Conservation (phyloP, 2,797 vertebrate species). For the Tauraco hartlaubi region DNA sequence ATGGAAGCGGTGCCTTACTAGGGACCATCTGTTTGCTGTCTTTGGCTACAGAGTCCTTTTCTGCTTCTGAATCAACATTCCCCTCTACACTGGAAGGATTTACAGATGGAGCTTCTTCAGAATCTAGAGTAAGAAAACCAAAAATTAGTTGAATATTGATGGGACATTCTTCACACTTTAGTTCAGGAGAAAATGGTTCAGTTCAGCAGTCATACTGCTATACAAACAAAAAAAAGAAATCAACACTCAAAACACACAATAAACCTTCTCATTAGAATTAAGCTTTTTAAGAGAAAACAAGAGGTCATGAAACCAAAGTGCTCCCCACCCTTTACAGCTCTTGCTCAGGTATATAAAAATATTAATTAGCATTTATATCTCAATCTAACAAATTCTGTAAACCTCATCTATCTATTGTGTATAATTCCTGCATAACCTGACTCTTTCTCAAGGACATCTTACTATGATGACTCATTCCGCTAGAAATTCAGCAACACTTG, state of each 20-base stretch:
- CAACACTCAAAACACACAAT: background rate
- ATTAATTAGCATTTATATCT: background rate
- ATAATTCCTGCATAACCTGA: background rate
- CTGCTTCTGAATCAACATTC: constrained; percentile 93
- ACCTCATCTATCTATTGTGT: background rate
- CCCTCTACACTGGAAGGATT: constrained; percentile 96
- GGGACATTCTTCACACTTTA: background rate
- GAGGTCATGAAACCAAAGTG: background rate
- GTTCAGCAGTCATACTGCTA: background rate
- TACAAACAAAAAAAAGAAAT: background rate
- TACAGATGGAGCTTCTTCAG: constrained; percentile 93
- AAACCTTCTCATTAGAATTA: background rate
- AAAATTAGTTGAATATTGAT: background rate
- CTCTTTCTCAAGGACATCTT: background rate
- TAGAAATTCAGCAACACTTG: background rate
- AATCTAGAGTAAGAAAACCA: constrained; percentile 84
- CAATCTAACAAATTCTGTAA: background rate
- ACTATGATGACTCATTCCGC: background rate
- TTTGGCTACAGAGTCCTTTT: constrained; percentile 88
- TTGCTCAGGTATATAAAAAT: background rate
- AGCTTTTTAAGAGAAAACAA: background rate
- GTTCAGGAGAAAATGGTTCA: background rate
- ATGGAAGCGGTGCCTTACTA: constrained; percentile 87
- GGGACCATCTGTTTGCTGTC: constrained; percentile 85
- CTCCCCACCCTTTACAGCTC: background rate